Evolutionary conservation across 1,140 invertebrate species (phyloP).

Genomic region (Heliconius hermathena): DNA sequence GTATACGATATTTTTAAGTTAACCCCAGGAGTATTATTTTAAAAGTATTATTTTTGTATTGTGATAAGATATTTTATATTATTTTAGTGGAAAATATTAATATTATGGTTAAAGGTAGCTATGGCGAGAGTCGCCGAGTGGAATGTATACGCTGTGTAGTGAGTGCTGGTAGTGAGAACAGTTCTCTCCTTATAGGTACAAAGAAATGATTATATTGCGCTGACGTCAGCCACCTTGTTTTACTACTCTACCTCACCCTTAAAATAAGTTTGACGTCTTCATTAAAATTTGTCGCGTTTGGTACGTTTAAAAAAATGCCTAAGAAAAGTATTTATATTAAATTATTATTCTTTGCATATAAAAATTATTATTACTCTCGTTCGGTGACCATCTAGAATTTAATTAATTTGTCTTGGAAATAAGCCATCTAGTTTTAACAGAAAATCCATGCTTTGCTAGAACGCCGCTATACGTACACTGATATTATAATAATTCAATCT

Average conservation of each 20-base stretch:
- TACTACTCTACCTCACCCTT: slow-evolving; percentile 36
- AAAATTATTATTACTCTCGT: background rate
- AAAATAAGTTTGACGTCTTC: background rate
- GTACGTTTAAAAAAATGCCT: background rate
- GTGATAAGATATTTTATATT: slow-evolving; percentile 78
- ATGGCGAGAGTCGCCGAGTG: slow-evolving; percentile 56
- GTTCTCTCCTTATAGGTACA: slow-evolving; percentile 74
- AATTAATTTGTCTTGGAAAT: slow-evolving; percentile 42
- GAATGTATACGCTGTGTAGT: slow-evolving; percentile 76
- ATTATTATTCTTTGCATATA: slow-evolving; percentile 7
- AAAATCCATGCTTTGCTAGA: slow-evolving; percentile 14
- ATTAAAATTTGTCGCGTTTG: background rate
- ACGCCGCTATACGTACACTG: background rate
- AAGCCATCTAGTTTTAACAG: slow-evolving; percentile 58
- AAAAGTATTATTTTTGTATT: slow-evolving; percentile 78
- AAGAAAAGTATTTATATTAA: background rate
- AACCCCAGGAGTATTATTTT: slow-evolving; percentile 76
- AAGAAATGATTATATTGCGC: slow-evolving; percentile 79
- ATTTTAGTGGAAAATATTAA: slow-evolving; percentile 75
- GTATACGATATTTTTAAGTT: slow-evolving; percentile 74
- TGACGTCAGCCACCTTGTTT: slow-evolving; percentile 63
- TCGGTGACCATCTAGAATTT: slow-evolving; percentile 58
- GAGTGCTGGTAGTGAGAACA: slow-evolving; percentile 66
- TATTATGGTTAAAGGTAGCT: slow-evolving; percentile 70
- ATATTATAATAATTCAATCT: background rate